A percentile compares a stretch with the other conserved stretches of the same genome.
Conservation (phyloP, 2,113 vertebrate species). For the Xenopus borealis region DNA sequence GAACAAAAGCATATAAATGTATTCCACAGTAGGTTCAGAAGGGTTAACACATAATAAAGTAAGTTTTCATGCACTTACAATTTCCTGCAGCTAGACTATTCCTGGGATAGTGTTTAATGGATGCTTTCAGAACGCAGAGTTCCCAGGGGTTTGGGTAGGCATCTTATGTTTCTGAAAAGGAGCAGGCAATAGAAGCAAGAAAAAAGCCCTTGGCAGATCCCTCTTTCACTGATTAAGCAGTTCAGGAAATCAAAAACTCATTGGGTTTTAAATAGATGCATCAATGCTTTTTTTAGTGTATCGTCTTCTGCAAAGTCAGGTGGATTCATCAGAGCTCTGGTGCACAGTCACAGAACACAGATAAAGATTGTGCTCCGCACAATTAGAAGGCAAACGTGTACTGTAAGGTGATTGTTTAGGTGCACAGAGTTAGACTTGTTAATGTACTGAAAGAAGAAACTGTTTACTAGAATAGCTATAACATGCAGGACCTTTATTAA, state of each 20-base stretch:
- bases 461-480: no score
- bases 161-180: conserved; percentile 48
- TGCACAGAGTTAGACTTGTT: no score
- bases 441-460: no score
- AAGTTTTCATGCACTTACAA: conserved; percentile 23
- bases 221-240: conserved; percentile 44
- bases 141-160: conserved; percentile 48
- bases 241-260: conserved; percentile 41
- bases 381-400: conserved; percentile 1
- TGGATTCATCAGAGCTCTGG: conserved; percentile 16
- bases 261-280: conserved; percentile 42
- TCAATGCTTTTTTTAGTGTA: conserved; percentile 31
- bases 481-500: no score
- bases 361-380: conserved; percentile 12
- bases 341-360: conserved; percentile 20
- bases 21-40: not conserved
- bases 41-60: conserved; percentile 47
- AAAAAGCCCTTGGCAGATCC: conserved; percentile 23
- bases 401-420: not conserved
- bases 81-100: conserved; percentile 38
- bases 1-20: no score
- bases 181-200: conserved; percentile 24
- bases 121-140: conserved; percentile 39
- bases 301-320: conserved; percentile 44
- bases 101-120: conserved; percentile 47